Evolutionary conservation across 2,113 vertebrate species (phyloP).

Genomic region (Picathartes gymnocephalus): DNA sequence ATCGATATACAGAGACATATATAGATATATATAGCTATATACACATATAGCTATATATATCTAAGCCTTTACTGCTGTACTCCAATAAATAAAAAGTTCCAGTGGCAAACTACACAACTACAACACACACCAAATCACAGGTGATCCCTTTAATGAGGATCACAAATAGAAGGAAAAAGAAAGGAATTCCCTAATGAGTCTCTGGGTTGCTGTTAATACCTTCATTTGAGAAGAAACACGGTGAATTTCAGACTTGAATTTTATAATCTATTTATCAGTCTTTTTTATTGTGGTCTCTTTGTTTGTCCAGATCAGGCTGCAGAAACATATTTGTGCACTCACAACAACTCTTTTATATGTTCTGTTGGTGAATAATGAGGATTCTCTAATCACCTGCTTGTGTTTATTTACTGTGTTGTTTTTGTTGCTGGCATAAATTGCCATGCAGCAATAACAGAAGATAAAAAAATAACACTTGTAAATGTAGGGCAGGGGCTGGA

Average conservation of each 20-base stretch:
- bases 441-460: not conserved
- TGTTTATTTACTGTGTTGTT: not conserved
- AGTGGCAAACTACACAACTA: not conserved
- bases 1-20: no score
- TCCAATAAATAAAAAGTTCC: not conserved
- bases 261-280: not conserved
- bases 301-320: slow-evolving; percentile 24
- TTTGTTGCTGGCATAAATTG: not conserved
- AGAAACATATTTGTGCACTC: not conserved
- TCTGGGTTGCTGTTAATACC: not conserved
- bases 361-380: slow-evolving; percentile 23
- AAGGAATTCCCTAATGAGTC: slow-evolving; percentile 16
- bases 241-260: not conserved
- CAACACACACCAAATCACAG: not conserved
- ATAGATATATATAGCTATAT: no score
- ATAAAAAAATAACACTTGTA: not conserved
- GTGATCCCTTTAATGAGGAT: not conserved
- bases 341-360: slow-evolving; percentile 6
- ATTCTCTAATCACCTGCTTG: slow-evolving; percentile 42
- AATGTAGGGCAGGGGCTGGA: not conserved
- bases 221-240: not conserved
- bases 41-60: no score
- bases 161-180: not conserved
- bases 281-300: not conserved
- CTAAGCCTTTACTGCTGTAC: not conserved